phyloP scores from a whole-genome alignment of 2,797 vertebrate species.

The Danio albolineatus region DNA sequence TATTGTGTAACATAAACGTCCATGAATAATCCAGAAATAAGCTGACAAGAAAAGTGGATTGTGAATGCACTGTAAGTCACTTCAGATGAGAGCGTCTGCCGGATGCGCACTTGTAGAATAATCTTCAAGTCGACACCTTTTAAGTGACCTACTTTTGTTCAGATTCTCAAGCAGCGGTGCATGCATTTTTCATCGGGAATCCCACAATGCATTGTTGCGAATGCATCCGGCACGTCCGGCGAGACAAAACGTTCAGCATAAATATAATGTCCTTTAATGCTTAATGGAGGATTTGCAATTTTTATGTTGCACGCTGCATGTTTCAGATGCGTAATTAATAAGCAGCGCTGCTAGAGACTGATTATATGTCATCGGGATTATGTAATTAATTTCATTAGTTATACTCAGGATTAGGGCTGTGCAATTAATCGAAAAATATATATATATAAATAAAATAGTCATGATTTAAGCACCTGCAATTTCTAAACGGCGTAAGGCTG shows the following conservation, averaged over 20 bases:
- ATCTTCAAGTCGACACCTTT: not conserved
- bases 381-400: too few species aligned
- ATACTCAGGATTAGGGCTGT: too few species aligned
- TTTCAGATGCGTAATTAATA: too few species aligned
- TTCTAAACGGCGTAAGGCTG: too few species aligned
- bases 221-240: not conserved
- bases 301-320: too few species aligned
- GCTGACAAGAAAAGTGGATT: not conserved
- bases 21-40: too few species aligned
- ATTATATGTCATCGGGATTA: too few species aligned
- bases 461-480: too few species aligned
- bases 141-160: not conserved
- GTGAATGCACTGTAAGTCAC: not conserved
- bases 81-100: not conserved
- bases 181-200: not conserved
- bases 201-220: slow-evolving; percentile 7
- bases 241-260: not conserved
- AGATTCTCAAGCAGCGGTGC: not conserved
- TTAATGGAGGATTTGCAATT: not conserved
- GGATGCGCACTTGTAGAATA: not conserved
- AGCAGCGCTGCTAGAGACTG: too few species aligned
- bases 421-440: too few species aligned
- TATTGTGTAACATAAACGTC: too few species aligned
- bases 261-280: slow-evolving; percentile 7
- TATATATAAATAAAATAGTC: too few species aligned